Base-by-base conservation (phyloP, 2,888 invertebrate genomes). In the Leptarthrus brevirostris region DNA sequence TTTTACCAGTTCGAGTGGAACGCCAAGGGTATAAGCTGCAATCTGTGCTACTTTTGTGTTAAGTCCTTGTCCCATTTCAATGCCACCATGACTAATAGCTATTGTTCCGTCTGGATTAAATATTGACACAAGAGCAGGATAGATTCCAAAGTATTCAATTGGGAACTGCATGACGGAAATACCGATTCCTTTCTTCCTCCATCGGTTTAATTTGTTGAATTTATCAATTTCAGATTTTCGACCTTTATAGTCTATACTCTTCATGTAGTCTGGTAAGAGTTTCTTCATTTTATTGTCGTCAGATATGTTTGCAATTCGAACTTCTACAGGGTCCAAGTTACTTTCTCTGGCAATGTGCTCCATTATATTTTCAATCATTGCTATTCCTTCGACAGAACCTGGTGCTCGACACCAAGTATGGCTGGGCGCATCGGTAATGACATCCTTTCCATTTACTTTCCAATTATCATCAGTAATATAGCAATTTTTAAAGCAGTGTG, bases 11-110 rank as follows among this genome's bases (percentile, higher is more conserved):
- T 89, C 88, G 54, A 93, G 76, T 10, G 90, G 87, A 73, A 93
- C 88, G 0, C 90, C 90, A 8, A 93, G 84, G 30, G 86, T 86
- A 76, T 90, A 87, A 0, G 92, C 93, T 76, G 89, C 90, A 0
- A 92, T 90, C 87, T 92, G 92, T 14, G 89, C 89, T 10, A 85
- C 88, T 86, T 91, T 91, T 0, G 90, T 91, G 74, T 87, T 91
- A 53, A 93, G 87, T 2, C 93, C 93, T 86, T 94, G 93, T 0
- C 93, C 93, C 77, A 90, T 87, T 85, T 92, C 91, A 26, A 90
- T 83, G 0, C 90, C 91, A 12, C 89, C 90, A 79, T 92, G 91
- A 10, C 87, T 83, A 6, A 93, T 84, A 0, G 89, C 86, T 1
- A 94, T 90, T 2, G 89, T 87, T 1, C 89, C 92, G 80, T 92